phyloP scores from a whole-genome alignment of 2,113 vertebrate genomes.

The Poicephalus gulielmi region DNA sequence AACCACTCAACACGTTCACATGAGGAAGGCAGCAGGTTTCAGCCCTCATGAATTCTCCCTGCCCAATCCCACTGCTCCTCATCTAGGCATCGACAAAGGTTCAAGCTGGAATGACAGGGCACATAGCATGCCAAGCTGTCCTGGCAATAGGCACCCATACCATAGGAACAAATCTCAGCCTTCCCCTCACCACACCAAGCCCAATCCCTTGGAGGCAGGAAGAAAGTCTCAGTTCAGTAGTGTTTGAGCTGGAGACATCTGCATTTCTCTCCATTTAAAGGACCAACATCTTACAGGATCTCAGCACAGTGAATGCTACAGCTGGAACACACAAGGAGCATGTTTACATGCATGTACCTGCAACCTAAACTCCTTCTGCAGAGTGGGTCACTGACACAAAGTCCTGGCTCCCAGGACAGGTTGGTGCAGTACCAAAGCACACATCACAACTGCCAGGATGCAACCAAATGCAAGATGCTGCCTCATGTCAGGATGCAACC shows the following conservation, averaged over 20 bases:
- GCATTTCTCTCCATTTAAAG: neutral
- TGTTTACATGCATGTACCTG: neutral
- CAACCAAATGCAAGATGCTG: neutral
- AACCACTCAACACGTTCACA: neutral
- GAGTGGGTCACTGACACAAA: neutral
- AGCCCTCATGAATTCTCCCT: neutral
- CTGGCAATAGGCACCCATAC: fast-evolving
- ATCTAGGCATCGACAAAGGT: neutral
- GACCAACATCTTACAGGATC: neutral
- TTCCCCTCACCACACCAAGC: neutral
- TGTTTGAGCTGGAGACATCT: neutral
- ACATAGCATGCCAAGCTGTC: neutral
- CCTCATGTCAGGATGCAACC: neutral
- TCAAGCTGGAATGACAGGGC: neutral
- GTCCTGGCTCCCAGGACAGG: neutral
- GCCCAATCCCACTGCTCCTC: neutral
- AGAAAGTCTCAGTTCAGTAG: neutral
- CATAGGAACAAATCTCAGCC: neutral
- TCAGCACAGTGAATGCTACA: neutral
- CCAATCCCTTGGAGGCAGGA: neutral
- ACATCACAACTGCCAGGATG: neutral
- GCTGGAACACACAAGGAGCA: neutral
- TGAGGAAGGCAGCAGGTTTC: neutral
- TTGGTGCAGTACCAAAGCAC: neutral
- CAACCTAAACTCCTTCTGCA: neutral